Conservation (phyloP, 2,888 invertebrate species). For the Zele albiditarsus region DNA sequence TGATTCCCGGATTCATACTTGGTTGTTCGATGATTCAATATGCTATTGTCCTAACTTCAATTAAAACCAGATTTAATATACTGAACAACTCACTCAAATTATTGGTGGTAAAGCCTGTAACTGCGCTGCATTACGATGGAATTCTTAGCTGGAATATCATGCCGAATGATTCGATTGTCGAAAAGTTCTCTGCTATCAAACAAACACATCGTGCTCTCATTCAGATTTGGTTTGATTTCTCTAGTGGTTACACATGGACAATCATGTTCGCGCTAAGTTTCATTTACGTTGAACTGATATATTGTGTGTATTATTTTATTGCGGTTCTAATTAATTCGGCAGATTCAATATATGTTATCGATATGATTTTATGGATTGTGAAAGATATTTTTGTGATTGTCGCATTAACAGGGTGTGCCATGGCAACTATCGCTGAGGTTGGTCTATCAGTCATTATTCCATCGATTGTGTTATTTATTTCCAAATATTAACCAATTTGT, state of each 20-base stretch:
- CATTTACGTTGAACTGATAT: neutral
- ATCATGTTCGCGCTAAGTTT: neutral
- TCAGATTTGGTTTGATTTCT: neutral
- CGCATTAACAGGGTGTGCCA: neutral
- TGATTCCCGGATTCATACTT: neutral
- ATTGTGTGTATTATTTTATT: neutral
- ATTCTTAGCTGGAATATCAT: neutral
- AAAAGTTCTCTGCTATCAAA: neutral
- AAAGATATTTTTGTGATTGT: neutral
- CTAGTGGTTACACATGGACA: conserved; percentile 10
- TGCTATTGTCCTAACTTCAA: neutral
- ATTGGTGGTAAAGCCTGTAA: neutral
- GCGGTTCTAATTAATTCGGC: neutral
- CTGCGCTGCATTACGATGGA: neutral
- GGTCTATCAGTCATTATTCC: neutral
- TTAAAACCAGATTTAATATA: neutral
- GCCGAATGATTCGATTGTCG: neutral
- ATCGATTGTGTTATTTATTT: neutral
- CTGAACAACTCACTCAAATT: neutral
- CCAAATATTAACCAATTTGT: neutral
- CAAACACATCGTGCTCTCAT: neutral
- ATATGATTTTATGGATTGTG: neutral
- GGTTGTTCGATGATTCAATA: neutral
- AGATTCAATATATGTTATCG: neutral
- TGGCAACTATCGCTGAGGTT: neutral